These are phyloP conservation scores for Lophura swinhoii DNA, from an alignment of 2,797 vertebrate species.

Conservation along the genomic window DNA sequence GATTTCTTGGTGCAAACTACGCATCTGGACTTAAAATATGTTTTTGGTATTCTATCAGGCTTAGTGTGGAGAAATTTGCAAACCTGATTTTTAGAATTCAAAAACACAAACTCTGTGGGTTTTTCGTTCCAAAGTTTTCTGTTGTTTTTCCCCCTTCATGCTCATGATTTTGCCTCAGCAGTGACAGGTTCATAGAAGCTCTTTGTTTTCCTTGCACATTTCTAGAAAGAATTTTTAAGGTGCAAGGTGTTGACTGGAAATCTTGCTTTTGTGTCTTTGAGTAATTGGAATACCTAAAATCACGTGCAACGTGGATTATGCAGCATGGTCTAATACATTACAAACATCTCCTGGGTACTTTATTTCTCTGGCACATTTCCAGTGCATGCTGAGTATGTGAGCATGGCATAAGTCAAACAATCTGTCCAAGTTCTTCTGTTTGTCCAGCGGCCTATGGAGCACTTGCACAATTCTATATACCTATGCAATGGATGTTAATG, in stretches of 20 bases:
- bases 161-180: background rate
- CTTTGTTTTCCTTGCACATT: background rate
- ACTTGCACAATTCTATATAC: background rate
- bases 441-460: background rate
- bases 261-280: constrained; percentile 24
- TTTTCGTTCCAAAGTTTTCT: background rate
- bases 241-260: constrained; percentile 3
- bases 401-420: constrained; percentile 21
- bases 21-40: background rate
- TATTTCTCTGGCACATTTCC: constrained; percentile 26
- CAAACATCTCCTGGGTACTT: constrained; percentile 60
- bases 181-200: background rate
- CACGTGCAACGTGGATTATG: background rate
- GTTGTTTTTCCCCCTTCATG: accelerated
- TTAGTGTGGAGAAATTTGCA: background rate
- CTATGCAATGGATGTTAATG: background rate
- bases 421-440: constrained; percentile 31
- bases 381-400: background rate
- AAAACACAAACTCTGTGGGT: background rate
- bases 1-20: background rate
- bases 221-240: background rate
- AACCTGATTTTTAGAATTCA: background rate
- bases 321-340: constrained; percentile 10
- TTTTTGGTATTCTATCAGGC: background rate
- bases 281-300: constrained; percentile 47